These are phyloP conservation scores for Rhyacichthys aspro DNA, from an alignment of 2,797 vertebrate genomes.

Conservation along the genomic window DNA sequence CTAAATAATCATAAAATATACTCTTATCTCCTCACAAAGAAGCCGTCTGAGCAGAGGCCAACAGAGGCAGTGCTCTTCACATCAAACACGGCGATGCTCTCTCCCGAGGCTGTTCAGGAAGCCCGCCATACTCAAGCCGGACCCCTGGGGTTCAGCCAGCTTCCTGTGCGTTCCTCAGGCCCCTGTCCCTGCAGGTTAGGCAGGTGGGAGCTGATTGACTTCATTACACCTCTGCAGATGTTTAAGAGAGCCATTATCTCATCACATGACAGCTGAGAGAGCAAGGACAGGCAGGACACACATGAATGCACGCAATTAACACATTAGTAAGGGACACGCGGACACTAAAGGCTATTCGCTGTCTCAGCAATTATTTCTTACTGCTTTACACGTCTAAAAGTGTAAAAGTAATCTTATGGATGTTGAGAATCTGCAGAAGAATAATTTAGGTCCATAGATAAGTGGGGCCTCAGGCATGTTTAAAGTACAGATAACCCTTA, in stretches of 20 bases:
- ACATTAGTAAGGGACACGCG: slow-evolving; percentile 19
- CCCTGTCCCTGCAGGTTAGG: slow-evolving; percentile 64
- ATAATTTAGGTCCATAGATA: slow-evolving; percentile 25
- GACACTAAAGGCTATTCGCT: slow-evolving; percentile 3
- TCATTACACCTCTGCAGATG: slow-evolving; percentile 54
- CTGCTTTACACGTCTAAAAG: neutral
- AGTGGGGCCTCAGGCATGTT: slow-evolving; percentile 30
- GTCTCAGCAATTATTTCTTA: neutral
- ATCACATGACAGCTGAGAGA: slow-evolving; percentile 42
- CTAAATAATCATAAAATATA: slow-evolving; percentile 4
- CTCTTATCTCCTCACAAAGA: slow-evolving; percentile 23
- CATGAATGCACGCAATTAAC: slow-evolving; percentile 40
- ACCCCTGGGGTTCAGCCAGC: slow-evolving; percentile 37
- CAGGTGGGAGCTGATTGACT: slow-evolving; percentile 67
- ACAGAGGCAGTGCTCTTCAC: slow-evolving; percentile 7
- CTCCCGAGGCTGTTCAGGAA: slow-evolving; percentile 51
- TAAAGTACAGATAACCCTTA: slow-evolving; percentile 31
- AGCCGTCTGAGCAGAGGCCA: slow-evolving; percentile 48
- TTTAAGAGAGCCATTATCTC: slow-evolving; percentile 43
- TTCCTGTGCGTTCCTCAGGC: slow-evolving; percentile 45
- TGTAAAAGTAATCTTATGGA: neutral
- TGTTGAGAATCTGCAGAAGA: slow-evolving; percentile 4
- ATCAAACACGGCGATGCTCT: slow-evolving; percentile 45
- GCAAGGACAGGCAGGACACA: slow-evolving; percentile 21
- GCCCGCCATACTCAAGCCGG: slow-evolving; percentile 37